A percentile compares a stretch with the other conserved stretches of the same genome.
Conservation (phyloP, 1,140 invertebrate species). For the Campoletis sonorensis region DNA sequence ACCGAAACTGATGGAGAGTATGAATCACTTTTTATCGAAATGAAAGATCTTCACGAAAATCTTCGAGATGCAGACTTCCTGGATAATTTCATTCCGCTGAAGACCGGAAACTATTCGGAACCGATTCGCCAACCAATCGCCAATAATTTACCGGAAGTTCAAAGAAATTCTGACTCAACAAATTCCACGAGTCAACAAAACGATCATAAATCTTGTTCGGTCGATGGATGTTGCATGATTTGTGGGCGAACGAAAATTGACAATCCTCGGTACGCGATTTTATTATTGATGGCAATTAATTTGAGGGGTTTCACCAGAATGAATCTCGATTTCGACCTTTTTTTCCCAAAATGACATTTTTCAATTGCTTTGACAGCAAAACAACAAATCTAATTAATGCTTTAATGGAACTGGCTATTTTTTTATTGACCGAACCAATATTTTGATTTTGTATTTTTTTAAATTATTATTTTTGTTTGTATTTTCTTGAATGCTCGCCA, state of each 20-base stretch:
- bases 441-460: no score
- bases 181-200: constrained; percentile 8
- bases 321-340: no score
- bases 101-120: not conserved
- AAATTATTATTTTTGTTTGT: no score
- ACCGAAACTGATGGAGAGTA: constrained; percentile 23
- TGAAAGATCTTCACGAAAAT: constrained; percentile 16
- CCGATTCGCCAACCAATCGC: not conserved
- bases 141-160: not conserved
- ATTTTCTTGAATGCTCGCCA: no score
- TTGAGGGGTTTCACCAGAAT: no score
- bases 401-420: no score
- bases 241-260: constrained; percentile 24
- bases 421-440: no score
- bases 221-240: not conserved
- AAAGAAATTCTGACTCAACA: not conserved
- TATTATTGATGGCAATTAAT: not conserved
- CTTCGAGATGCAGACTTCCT: not conserved
- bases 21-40: constrained; percentile 13
- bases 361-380: no score
- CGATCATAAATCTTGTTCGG: not conserved
- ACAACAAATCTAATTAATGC: no score
- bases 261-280: constrained; percentile 21
- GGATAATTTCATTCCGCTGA: not conserved
- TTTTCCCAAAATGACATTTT: no score